phyloP scores from a whole-genome alignment of 2,888 invertebrate species.

The Melieria picta region DNA sequence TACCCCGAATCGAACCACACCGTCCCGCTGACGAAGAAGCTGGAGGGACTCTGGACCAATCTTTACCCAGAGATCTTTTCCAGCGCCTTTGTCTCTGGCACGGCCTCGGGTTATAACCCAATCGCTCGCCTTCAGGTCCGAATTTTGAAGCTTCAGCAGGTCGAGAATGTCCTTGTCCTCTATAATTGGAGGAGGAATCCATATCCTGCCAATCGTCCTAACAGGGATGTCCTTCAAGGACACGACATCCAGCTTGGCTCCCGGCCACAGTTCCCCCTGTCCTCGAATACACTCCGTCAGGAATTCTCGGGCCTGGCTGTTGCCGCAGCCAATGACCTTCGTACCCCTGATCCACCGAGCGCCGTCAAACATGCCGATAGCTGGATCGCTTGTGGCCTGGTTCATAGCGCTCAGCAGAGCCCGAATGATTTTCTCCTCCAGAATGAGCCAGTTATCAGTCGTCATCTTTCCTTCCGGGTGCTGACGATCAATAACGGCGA shows the following conservation, averaged over 20 bases:
- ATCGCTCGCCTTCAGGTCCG: not conserved
- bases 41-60: no score
- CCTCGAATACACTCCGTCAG: not conserved
- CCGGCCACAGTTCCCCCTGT: not conserved
- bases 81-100: not conserved
- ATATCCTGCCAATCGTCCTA: not conserved
- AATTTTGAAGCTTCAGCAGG: not conserved
- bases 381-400: not conserved
- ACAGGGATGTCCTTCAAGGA: not conserved
- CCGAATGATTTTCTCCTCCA: conserved; percentile 7
- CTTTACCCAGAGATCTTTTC: not conserved
- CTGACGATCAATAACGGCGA: not conserved
- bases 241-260: not conserved
- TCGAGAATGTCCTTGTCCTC: not conserved
- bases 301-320: not conserved
- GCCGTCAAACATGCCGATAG: not conserved
- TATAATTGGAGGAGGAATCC: not conserved
- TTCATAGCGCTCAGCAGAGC: not conserved
- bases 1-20: no score
- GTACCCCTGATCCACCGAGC: not conserved
- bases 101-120: not conserved
- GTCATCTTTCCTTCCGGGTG: conserved; percentile 9
- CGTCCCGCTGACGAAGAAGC: no score
- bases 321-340: not conserved
- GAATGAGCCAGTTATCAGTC: conserved; percentile 2